These are phyloP conservation scores for Cerastoderma edule DNA, from an alignment of 2,888 invertebrate genomes.

Conservation along the genomic window DNA sequence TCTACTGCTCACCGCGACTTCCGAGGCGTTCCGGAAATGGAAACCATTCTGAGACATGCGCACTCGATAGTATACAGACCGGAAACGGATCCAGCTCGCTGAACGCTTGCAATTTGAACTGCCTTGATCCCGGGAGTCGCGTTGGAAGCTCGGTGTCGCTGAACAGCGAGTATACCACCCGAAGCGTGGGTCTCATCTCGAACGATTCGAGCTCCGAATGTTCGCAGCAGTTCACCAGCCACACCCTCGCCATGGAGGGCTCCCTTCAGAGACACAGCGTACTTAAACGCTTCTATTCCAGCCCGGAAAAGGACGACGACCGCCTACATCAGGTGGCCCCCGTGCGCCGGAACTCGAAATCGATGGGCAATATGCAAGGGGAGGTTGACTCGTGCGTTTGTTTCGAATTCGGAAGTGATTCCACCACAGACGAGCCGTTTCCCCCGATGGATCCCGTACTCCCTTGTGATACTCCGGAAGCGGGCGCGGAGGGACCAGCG, in stretches of 20 bases:
- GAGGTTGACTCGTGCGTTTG: conserved; percentile 51
- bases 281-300: conserved; percentile 64
- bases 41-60: conserved; percentile 48
- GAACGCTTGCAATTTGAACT: conserved; percentile 49
- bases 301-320: conserved; percentile 64
- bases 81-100: conserved; percentile 39
- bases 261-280: conserved; percentile 65
- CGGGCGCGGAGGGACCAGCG: conserved; percentile 37
- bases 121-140: conserved; percentile 69
- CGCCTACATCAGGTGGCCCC: conserved; percentile 30
- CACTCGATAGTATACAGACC: conserved; percentile 31
- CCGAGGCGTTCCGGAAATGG: conserved; percentile 64
- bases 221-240: conserved; percentile 50
- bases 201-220: conserved; percentile 74
- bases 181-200: conserved; percentile 77
- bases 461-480: conserved; percentile 51
- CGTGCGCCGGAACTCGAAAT: conserved; percentile 65
- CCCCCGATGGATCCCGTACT: conserved; percentile 32
- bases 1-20: conserved; percentile 77
- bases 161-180: conserved; percentile 76
- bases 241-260: conserved; percentile 56
- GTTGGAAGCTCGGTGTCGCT: conserved; percentile 74
- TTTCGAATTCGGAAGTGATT: conserved; percentile 58
- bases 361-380: conserved; percentile 63
- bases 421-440: conserved; percentile 50